These are phyloP conservation scores for Dissostichus mawsoni DNA, from an alignment of 2,113 vertebrate genomes.

Conservation along the genomic window DNA sequence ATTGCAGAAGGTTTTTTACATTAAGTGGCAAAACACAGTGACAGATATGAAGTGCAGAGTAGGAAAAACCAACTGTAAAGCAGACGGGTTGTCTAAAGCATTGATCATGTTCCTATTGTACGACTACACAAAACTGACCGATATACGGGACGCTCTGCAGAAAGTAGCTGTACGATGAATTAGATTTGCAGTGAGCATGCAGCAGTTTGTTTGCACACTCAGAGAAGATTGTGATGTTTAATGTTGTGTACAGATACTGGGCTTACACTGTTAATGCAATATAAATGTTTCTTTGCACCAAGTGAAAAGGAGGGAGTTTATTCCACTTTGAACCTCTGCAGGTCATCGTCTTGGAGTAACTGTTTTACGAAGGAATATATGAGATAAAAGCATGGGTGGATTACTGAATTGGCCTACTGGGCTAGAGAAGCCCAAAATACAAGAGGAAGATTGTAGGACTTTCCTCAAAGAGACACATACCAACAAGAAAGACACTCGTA, in stretches of 20 bases:
- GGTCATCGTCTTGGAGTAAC: not conserved
- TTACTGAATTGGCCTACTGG: too few species aligned
- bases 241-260: not conserved
- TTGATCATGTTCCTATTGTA: conserved; percentile 2
- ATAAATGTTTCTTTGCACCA: not conserved
- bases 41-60: conserved; percentile 2
- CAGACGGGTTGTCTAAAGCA: conserved; percentile 18
- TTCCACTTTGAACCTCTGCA: conserved; percentile 12
- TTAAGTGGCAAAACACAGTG: conserved; percentile 13
- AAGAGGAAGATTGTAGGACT: too few species aligned
- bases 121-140: conserved; percentile 1
- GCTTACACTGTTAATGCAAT: not conserved
- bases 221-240: not conserved
- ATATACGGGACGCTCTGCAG: not conserved
- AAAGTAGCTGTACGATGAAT: not conserved
- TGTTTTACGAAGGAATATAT: not conserved
- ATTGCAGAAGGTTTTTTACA: conserved; percentile 13
- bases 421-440: too few species aligned
- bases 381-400: too few species aligned
- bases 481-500: too few species aligned
- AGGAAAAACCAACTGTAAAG: conserved; percentile 2
- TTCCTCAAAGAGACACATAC: too few species aligned
- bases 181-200: not conserved
- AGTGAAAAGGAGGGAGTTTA: not conserved
- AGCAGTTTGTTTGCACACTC: not conserved